Evolutionary conservation across 2,888 invertebrate species (phyloP).

Genomic region (Acleris laterana): DNA sequence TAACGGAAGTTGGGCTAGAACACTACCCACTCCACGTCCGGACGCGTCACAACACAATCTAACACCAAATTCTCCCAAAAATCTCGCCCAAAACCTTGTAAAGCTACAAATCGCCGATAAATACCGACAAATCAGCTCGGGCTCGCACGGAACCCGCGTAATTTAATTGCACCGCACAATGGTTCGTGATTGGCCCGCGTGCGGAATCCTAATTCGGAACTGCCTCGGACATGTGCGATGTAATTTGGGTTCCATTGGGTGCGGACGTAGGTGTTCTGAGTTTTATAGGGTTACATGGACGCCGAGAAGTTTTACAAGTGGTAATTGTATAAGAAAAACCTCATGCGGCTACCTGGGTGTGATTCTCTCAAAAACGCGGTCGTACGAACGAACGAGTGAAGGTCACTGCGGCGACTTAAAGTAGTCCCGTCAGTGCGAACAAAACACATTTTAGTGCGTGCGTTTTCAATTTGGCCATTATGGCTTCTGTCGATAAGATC

Average conservation of each 20-base stretch:
- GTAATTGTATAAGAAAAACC: no score
- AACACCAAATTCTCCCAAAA: not conserved
- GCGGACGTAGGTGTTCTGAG: not conserved
- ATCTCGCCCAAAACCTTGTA: not conserved
- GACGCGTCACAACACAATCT: not conserved
- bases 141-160: slow-evolving; percentile 50
- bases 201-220: slow-evolving; percentile 59
- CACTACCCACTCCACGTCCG: no score
- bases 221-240: slow-evolving; percentile 16
- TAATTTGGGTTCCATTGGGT: not conserved
- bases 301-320: no score
- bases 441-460: no score
- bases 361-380: no score
- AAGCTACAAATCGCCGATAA: slow-evolving; percentile 27
- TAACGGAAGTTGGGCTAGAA: no score
- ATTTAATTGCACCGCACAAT: slow-evolving; percentile 64
- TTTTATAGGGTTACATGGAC: not conserved
- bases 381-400: no score
- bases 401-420: no score
- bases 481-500: no score
- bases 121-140: slow-evolving; percentile 29
- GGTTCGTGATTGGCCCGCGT: slow-evolving; percentile 67
- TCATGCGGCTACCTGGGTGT: no score
- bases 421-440: no score
- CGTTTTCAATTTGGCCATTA: no score